Base-by-base conservation (phyloP, 1,140 invertebrate species). In the Lordiphosa mommai region DNA sequence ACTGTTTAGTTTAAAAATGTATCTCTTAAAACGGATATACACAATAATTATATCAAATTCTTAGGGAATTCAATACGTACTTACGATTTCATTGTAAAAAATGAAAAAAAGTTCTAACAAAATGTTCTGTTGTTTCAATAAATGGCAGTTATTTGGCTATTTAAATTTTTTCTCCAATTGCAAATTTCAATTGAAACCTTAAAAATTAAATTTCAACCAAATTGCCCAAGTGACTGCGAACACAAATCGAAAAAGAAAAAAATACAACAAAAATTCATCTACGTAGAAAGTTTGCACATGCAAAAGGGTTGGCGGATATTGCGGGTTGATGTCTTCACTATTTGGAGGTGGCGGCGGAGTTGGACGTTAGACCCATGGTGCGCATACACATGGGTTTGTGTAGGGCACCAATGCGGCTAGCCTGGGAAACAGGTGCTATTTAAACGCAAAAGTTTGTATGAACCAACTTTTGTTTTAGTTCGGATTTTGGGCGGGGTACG, bases 61-160 rank as follows among this genome's bases (percentile, higher is more conserved):
- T 70, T 65, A 53, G 46, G 73, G 69, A 79, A 68, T 72, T 72
- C 41, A 38, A 33, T 52, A 50, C 36, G 46, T 49, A 27, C 23
- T 71, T 61, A 64, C 32, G 38, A 17, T 74, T 74, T 76, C 61
- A 67, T 67, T 61, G 66, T 69, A 76, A 70, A 76, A 77, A 68
- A 74, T 17, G 37, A 23, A 72, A 77, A 65, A 71, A 82, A 80
- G 51, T 73, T 60, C 53, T 57, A 80, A 79, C 74, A 80, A 66
- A 71, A 64, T 70, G 52, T 40, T 51, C 8, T 51, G 51, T 40
- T 44, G 51, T 48, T 50, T 77, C 36, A 29, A 85, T 82, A 82
- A 86, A 85, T 85, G 79, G 79, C 79, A 85, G 79, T 85, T 85
- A 63, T 79, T 85, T 80, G 84, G 79, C 80, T 85, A n/a, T n/a